Conservation (phyloP, 2,113 vertebrate genomes). For the Haemorhous mexicanus region DNA sequence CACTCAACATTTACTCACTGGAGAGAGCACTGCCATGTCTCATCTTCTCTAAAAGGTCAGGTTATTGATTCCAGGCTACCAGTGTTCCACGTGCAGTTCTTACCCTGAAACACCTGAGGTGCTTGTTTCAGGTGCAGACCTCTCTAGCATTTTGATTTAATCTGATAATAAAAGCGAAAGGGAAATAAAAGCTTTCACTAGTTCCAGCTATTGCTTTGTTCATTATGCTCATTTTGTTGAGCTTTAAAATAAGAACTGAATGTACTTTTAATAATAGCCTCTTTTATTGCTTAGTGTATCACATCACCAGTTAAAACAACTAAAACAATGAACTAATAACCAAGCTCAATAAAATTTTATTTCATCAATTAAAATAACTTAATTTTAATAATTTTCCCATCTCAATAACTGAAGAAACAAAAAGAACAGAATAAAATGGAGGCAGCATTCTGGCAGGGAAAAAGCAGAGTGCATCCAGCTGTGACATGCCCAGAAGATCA, state of each 20-base stretch:
- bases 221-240: background rate
- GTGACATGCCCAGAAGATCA: background rate
- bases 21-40: background rate
- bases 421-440: background rate
- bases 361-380: background rate
- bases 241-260: background rate
- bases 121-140: background rate
- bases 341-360: background rate
- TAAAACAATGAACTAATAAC: background rate
- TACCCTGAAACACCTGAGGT: background rate
- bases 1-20: background rate
- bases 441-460: background rate
- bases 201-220: background rate
- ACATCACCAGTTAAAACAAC: background rate
- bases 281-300: background rate
- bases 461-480: background rate
- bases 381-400: background rate
- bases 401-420: background rate
- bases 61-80: background rate
- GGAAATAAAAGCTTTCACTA: background rate
- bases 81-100: background rate
- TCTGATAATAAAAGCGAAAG: background rate
- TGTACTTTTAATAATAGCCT: background rate
- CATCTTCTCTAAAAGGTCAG: background rate
- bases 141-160: background rate